These are phyloP conservation scores for Okapia johnstoni DNA, from an alignment of 2,113 vertebrate species.

Conservation along the genomic window DNA sequence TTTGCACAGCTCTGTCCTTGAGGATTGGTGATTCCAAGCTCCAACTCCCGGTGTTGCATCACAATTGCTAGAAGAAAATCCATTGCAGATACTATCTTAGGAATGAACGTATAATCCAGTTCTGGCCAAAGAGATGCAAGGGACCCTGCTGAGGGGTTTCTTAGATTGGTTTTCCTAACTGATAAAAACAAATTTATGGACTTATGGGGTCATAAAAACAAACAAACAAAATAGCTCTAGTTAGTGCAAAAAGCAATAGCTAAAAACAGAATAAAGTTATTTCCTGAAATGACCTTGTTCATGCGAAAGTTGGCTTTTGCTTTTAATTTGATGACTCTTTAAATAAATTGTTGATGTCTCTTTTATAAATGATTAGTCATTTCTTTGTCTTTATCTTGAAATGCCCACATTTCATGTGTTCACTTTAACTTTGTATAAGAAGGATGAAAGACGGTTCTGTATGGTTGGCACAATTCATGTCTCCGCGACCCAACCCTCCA, in stretches of 20 bases:
- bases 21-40: not conserved
- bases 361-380: not conserved
- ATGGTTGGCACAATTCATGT: not conserved
- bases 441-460: not conserved
- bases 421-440: not conserved
- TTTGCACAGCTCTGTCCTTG: not conserved
- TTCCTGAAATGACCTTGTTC: not conserved
- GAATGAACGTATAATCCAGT: not conserved
- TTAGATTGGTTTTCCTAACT: not conserved
- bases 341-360: not conserved
- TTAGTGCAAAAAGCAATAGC: not conserved
- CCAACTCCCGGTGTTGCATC: not conserved
- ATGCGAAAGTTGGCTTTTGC: not conserved
- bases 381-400: not conserved
- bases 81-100: not conserved
- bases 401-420: not conserved
- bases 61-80: not conserved
- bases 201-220: not conserved
- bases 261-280: not conserved
- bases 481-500: fast-evolving
- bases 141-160: not conserved
- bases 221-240: not conserved
- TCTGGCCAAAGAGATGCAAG: not conserved
- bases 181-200: not conserved
- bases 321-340: not conserved